phyloP scores from a whole-genome alignment of 2,113 vertebrate species.

The Opisthocomus hoazin region DNA sequence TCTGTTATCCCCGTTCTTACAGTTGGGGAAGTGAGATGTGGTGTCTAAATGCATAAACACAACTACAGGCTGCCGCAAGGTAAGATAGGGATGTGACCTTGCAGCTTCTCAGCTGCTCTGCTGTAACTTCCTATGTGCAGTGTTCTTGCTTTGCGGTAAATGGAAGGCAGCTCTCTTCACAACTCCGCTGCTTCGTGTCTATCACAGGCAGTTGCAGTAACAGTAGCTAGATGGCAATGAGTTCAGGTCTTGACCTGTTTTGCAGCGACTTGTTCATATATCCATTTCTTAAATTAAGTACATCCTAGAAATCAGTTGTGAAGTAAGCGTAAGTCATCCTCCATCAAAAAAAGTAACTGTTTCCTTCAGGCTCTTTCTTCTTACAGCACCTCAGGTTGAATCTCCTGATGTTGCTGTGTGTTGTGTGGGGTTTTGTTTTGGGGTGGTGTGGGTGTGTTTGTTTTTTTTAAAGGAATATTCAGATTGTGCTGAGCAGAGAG shows the following conservation, averaged over 20 bases:
- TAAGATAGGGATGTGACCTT: not conserved
- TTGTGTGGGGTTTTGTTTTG: not conserved
- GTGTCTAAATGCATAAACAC: not conserved
- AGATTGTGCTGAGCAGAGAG: not conserved
- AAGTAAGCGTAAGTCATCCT: not conserved
- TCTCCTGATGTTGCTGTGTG: not conserved
- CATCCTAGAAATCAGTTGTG: not conserved
- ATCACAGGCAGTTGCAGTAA: not conserved
- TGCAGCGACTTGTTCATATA: not conserved
- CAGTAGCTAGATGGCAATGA: not conserved
- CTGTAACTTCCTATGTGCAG: not conserved
- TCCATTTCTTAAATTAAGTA: not conserved
- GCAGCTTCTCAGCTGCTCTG: not conserved
- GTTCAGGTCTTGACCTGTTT: not conserved
- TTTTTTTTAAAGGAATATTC: not conserved
- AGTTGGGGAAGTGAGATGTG: not conserved
- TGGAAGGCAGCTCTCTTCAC: not conserved
- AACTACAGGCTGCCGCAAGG: not conserved
- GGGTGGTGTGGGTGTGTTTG: not conserved
- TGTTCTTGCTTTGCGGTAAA: not conserved
- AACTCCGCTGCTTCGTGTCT: accelerated
- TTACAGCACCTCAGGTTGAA: not conserved
- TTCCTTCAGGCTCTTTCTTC: not conserved
- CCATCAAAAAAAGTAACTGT: not conserved
- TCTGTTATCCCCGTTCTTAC: not conserved